Base-by-base conservation (phyloP, 2,797 vertebrate genomes). In the Lindbergichthys nudifrons region DNA sequence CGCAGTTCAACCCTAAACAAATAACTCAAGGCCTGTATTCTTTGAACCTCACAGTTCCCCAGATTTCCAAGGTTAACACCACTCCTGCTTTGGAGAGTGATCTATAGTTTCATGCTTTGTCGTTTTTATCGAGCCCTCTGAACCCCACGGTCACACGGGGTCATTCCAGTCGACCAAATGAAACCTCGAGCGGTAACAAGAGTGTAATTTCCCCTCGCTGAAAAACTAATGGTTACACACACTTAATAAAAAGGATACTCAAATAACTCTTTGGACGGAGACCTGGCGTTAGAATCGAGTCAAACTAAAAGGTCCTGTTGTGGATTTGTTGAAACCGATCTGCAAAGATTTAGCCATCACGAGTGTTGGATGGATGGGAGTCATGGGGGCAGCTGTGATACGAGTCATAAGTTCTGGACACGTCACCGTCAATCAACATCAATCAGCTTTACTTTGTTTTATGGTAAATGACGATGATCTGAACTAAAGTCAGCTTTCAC, bases 101-200 rank as follows among this genome's bases (percentile, higher is more conserved):
- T 89, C 86, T 92, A 88, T 81, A 74, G 82, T 90, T 92, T 92
- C 89, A 70, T 63, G 84, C 86, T 82, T 76, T 89, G 89, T 89
- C 69, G 46, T 85, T 90, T 92, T 92, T 92, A 88, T 86, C 56
- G 82, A 73, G 82, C 62, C 80, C 79, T 79, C 67, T 82, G 75
- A 26, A 67, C 85, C 87, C 50, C 0, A 19, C 6, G 75, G 86
- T 84, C 87, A 80, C 62, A 0, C 5, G 3, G 63, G 86, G 88
- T 90, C 89, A 76, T 30, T 75, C 70, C 63, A 65, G 78, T 71
- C 77, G 57, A 71, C 79, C 83, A 45, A 76, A 80, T 60, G 50
- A 83, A 79, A 59, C 80, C 53, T 46, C 66, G 51, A 63, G 65
- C 15, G n/a, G 80, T 61, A 80, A 84, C 72, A 68, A 77, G 69